These are phyloP conservation scores for Gobio gobio DNA, from an alignment of 2,113 vertebrate genomes.

Conservation along the genomic window DNA sequence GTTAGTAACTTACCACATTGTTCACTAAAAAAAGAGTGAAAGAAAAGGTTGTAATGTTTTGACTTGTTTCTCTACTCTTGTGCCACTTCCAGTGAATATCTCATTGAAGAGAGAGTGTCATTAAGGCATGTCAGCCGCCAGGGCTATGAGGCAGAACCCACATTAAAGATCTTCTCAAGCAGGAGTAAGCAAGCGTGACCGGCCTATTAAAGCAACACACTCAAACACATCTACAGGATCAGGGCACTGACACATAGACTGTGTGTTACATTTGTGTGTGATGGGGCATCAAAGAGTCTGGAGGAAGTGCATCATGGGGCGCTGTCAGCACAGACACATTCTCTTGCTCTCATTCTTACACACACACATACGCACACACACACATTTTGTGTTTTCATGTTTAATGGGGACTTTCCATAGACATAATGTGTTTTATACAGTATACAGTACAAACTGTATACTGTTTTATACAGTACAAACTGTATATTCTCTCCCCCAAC, in stretches of 20 bases:
- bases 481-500: too few species aligned
- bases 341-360: neutral
- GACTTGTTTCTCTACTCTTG: neutral
- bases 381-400: conserved; percentile 5
- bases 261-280: conserved; percentile 42
- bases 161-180: conserved; percentile 33
- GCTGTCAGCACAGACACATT: conserved; percentile 27
- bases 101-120: neutral
- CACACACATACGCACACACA: conserved; percentile 44
- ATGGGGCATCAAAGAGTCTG: conserved; percentile 39
- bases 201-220: conserved; percentile 36
- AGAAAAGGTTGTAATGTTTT: neutral
- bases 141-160: conserved; percentile 40
- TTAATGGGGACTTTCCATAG: too few species aligned
- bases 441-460: too few species aligned
- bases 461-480: too few species aligned
- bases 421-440: too few species aligned
- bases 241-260: conserved; percentile 19
- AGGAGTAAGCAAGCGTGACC: conserved; percentile 46
- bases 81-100: neutral
- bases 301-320: conserved; percentile 45
- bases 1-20: neutral
- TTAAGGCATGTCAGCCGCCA: conserved; percentile 7
- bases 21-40: neutral
- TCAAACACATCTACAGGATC: conserved; percentile 34